phyloP scores from a whole-genome alignment of 1,140 invertebrate genomes.

The Saccostrea echinata region DNA sequence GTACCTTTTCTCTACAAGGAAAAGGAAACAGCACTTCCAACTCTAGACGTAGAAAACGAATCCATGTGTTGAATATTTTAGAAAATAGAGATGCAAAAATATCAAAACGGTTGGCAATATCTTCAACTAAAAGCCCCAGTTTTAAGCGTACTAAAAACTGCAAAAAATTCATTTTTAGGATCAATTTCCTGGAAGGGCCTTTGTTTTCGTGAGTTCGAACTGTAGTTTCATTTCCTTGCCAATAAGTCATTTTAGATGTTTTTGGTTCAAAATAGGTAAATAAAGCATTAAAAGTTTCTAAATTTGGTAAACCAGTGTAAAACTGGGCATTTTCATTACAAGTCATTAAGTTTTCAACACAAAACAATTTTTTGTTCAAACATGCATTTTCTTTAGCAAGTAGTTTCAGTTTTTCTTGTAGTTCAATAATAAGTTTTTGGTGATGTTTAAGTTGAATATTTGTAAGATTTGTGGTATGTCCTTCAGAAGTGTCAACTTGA shows the following conservation, averaged over 20 bases:
- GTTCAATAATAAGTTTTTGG: constrained; percentile 2
- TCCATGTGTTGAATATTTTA: constrained; percentile 53
- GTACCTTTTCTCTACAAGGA: constrained; percentile 36
- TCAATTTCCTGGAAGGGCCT: too few relatives aligned
- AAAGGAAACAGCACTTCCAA: constrained; percentile 43
- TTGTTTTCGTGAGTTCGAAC: too few relatives aligned
- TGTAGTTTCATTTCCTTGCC: too few relatives aligned
- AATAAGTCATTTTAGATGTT: too few relatives aligned
- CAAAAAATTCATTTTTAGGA: constrained; percentile 1
- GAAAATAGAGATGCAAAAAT: constrained; percentile 37
- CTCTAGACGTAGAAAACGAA: constrained; percentile 39
- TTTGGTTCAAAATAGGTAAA: constrained; percentile 8
- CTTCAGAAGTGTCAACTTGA: constrained; percentile 30
- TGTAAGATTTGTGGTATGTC: background rate
- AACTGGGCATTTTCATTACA: constrained; percentile 27
- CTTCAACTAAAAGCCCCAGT: constrained; percentile 48
- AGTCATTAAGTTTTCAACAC: constrained; percentile 25
- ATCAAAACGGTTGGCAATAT: constrained; percentile 34
- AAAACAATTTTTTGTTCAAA: background rate
- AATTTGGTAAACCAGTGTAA: constrained; percentile 19
- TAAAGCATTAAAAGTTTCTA: constrained; percentile 30
- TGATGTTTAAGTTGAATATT: constrained; percentile 39
- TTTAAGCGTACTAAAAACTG: constrained; percentile 38
- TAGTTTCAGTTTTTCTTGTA: background rate
- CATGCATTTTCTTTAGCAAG: background rate